Percentiles rank a stretch among this genome's conserved stretches.
Evolutionary conservation across 2,113 vertebrate species (phyloP).

Genomic region (Fulica atra): DNA sequence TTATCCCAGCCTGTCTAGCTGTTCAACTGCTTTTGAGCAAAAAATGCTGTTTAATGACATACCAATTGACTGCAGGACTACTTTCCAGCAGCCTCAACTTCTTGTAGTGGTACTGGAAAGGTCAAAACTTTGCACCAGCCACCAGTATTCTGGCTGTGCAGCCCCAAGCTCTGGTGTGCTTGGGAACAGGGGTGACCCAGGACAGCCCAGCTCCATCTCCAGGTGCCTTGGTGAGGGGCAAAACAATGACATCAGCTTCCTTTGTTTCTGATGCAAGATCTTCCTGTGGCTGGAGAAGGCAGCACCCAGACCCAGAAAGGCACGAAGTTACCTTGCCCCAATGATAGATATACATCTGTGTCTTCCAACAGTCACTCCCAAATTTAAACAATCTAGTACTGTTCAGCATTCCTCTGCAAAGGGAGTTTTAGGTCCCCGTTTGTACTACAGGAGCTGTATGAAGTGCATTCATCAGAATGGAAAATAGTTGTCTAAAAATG

Average conservation of each 20-base stretch:
- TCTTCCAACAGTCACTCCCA: background rate
- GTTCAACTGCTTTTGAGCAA: background rate
- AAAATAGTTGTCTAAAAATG: constrained; percentile 36
- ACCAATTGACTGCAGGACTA: background rate
- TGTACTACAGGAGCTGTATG: background rate
- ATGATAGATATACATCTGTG: fast-evolving
- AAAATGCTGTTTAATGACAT: background rate
- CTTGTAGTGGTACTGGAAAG: background rate
- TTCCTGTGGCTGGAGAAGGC: background rate
- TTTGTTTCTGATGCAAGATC: background rate
- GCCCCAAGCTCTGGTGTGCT: background rate
- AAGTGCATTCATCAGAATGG: constrained; percentile 50
- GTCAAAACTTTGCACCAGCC: background rate
- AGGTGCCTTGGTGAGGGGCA: background rate
- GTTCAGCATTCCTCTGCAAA: constrained; percentile 26
- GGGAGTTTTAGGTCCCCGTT: background rate
- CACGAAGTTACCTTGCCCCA: background rate
- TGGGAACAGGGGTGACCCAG: background rate
- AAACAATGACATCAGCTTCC: fast-evolving
- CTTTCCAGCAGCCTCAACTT: background rate
- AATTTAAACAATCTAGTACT: background rate
- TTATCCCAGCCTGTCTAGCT: background rate
- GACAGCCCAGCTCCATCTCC: background rate
- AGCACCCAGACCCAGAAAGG: background rate
- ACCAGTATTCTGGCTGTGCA: fast-evolving